Evolutionary conservation across 2,888 invertebrate genomes (phyloP), one percentile per base, ranked within the genome.

Genomic region (Melieria picta): DNA sequence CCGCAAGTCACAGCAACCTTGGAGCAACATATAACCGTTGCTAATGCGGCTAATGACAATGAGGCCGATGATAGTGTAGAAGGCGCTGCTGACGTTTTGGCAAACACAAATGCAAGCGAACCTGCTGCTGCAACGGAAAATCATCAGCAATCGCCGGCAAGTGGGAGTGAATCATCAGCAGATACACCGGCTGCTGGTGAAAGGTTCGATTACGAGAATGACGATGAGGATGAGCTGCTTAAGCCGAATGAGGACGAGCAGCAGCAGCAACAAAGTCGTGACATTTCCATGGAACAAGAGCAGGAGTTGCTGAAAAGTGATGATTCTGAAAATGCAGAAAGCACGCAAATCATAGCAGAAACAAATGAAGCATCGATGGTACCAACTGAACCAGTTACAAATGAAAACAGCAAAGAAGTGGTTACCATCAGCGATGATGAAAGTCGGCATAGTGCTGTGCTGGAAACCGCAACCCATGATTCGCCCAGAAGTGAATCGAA

Each of bases 171-270:
- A 68, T 60, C 55, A 56, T 69, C 30, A 30, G 30, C 30, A 30
- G 30, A 30, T 3, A 30, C 30, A 30, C 30, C 30, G 30, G 30
- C 30, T 30, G 1, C 30, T 2, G 30, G 1, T 3, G 2, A 30
- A 30, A 77, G 69, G 75, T 75, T 11, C 74, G 77, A 64, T 52
- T 75, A 66, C 6, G 74, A 74, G 50, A 72, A 74, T 13, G 57
- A 65, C 9, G 42, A 13, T 65, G 43, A 57, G n/a, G 57, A 9
- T 50, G 30, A 30, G 62, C 42, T 13, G 55, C n/a, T 7, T 3
- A 56, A 47, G 52, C 30, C 43, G 7, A 52, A 60, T 46, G 52
- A 56, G 60, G 42, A 42, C 7, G n/a, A 48, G 3, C 0, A 6
- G 30, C 30, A 30, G 30, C 30, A 30, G 30, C 30, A 30, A 30